Evolutionary conservation across 2,113 vertebrate genomes (phyloP).

Genomic region (Cyphomyrus plagiostoma): DNA sequence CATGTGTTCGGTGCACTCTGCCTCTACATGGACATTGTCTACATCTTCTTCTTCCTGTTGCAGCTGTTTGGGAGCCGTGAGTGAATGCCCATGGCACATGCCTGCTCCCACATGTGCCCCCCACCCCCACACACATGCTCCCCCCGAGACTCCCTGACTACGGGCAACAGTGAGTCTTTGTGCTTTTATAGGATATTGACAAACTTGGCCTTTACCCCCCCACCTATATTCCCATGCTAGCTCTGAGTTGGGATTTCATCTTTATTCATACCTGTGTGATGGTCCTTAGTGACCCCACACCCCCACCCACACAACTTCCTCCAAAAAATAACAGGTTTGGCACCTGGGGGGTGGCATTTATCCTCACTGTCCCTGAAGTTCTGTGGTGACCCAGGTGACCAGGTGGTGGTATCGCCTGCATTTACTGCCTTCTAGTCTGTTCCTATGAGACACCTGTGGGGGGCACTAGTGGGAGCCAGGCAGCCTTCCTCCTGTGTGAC

Average conservation of each 20-base stretch:
- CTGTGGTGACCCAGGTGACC: not conserved
- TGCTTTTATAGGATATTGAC: not conserved
- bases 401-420: not conserved
- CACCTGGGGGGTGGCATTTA: not conserved
- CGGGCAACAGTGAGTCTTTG: not conserved
- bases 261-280: not conserved
- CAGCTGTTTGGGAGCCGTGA: slow-evolving; percentile 44
- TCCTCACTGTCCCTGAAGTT: not conserved
- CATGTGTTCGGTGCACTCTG: slow-evolving; percentile 44
- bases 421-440: not conserved
- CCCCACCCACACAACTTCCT: not conserved
- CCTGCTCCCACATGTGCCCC: not conserved
- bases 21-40: slow-evolving; percentile 48
- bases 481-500: not conserved
- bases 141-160: not conserved
- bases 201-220: not conserved
- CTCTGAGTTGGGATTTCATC: not conserved
- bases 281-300: not conserved
- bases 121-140: not conserved
- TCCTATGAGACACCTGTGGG: not conserved
- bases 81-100: slow-evolving; percentile 21
- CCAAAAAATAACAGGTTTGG: not conserved
- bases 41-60: slow-evolving; percentile 46
- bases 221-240: too few species aligned
- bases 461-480: not conserved